phyloP scores from a whole-genome alignment of 2,888 invertebrate species.

The Acanthoscelides obtectus region DNA sequence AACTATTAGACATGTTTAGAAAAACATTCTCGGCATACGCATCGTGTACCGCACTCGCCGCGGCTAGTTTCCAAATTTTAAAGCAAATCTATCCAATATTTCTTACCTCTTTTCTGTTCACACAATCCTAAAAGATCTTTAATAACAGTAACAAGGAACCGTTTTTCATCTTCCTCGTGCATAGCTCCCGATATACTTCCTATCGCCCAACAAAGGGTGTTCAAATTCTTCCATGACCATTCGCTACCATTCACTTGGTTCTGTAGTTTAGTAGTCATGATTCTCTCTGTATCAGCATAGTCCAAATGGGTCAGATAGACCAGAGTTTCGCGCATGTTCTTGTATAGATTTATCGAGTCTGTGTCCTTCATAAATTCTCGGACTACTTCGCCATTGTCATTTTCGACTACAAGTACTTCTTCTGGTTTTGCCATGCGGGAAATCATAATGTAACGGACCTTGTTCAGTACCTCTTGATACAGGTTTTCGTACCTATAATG shows the following conservation, averaged over 20 bases:
- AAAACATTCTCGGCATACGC: too few relatives aligned
- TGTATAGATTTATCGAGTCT: constrained; percentile 98
- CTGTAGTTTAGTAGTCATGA: constrained; percentile 98
- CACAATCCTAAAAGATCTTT: constrained; percentile 95
- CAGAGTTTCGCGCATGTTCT: constrained; percentile 97
- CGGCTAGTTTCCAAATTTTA: too few relatives aligned
- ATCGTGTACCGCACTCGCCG: too few relatives aligned
- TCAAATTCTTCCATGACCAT: constrained; percentile 99
- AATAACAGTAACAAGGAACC: constrained; percentile 98
- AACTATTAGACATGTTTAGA: too few relatives aligned
- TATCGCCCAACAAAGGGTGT: constrained; percentile 99
- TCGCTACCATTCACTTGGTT: constrained; percentile 98
- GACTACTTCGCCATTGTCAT: constrained; percentile 99
- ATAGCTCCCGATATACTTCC: constrained; percentile 89
- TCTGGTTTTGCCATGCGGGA: constrained; percentile 99
- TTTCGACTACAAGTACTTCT: constrained; percentile 98
- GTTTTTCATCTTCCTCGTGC: constrained; percentile 98
- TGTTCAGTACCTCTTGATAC: constrained; percentile 76
- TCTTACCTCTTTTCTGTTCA: constrained; percentile 86
- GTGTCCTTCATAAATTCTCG: constrained; percentile 99
- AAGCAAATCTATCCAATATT: too few relatives aligned
- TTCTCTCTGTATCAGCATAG: constrained; percentile 93
- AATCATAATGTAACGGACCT: constrained; percentile 96
- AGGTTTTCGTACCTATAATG: constrained; percentile 41
- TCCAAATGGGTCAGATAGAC: constrained; percentile 99